phyloP scores from a whole-genome alignment of 2,797 vertebrate genomes.

The Melanotaenia maccullochi region DNA sequence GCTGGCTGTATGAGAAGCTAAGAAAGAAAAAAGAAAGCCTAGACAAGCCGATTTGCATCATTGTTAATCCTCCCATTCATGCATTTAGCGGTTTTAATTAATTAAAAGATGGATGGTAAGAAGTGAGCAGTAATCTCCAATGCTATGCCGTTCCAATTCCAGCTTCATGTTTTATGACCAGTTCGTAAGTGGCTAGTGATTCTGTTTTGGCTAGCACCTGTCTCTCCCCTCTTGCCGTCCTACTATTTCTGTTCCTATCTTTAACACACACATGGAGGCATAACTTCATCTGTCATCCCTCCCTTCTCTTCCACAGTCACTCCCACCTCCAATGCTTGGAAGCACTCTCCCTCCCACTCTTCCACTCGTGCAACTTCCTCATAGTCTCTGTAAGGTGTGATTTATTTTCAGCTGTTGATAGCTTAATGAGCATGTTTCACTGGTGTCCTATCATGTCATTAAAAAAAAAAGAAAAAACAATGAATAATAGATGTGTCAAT shows the following conservation, averaged over 20 bases:
- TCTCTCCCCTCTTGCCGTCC: slow-evolving; percentile 10
- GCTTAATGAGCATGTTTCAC: slow-evolving; percentile 91
- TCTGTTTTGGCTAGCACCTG: slow-evolving; percentile 39
- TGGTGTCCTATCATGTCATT: slow-evolving; percentile 88
- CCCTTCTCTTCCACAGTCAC: slow-evolving; percentile 30
- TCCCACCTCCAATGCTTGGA: slow-evolving; percentile 30
- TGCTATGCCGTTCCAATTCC: slow-evolving; percentile 71
- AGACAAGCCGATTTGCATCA: slow-evolving; percentile 41
- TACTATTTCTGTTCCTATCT: slow-evolving; percentile 19
- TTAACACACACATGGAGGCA: slow-evolving; percentile 13
- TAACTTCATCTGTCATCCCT: slow-evolving; percentile 15
- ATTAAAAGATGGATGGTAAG: slow-evolving; percentile 78
- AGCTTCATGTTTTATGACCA: slow-evolving; percentile 64
- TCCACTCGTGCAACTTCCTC: slow-evolving; percentile 39
- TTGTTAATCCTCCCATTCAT: slow-evolving; percentile 53
- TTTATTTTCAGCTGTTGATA: slow-evolving; percentile 87
- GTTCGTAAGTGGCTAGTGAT: slow-evolving; percentile 56
- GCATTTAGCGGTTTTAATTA: slow-evolving; percentile 69
- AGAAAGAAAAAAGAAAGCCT: slow-evolving; percentile 44
- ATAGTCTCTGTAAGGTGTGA: slow-evolving; percentile 81
- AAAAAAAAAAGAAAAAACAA: slow-evolving; percentile 71
- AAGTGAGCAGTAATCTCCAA: slow-evolving; percentile 72
- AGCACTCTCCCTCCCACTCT: slow-evolving; percentile 38
- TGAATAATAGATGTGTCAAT: slow-evolving; percentile 93
- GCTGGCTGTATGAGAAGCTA: slow-evolving; percentile 64